Base-by-base conservation (phyloP, 2,888 invertebrate genomes). In the Ormyrus pomaceus region DNA sequence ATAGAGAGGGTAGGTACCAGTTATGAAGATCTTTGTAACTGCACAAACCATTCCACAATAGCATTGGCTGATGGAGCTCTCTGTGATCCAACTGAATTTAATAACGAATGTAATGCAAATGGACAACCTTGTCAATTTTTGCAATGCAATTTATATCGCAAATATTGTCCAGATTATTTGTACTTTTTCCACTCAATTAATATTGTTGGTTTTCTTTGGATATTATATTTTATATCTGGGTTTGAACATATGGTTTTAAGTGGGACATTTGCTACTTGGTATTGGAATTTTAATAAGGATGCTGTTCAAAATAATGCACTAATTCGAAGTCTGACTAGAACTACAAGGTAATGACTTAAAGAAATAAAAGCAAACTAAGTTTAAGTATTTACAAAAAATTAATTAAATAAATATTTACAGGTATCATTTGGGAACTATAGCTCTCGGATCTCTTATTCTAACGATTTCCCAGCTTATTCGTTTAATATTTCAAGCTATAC, bases 241-340 rank as follows among this genome's bases (percentile, higher is more conserved):
- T 92, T 96, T 81, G 95, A 96, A 5, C 96, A 98, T 89, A 97
- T 99, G 95, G 95, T 97, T 79, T 92, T 99, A 66, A 97, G 98
- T 83, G 94, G 94, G 65, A 94, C 95, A 3, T 96, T 96, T 91
- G 95, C 96, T 70, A 94, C 95, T 0, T 98, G 98, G 95, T 85
- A 86, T 76, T 86, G 86, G 86, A 97, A 98, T 0, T 96, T 95
- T 86, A 92, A 95, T 82, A 96, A 96, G 87, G 92, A 92, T 19
- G 94, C 96, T 86, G 93, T 99, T 11, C 97, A 98, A 0, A 95
- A 95, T 85, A 97, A 97, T 88, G 95, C 97, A 0, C 74, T 84
- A 2, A 59, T 95, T 0, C 89, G 91, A 7, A 95, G 97, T 53
- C 92, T 96, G 58, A 92, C 92, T 45, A 93, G 96, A 87, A 95